Evolutionary conservation across 1,140 invertebrate species (phyloP), one percentile per base, ranked within the genome.

Genomic region (Microplitis mediator): DNA sequence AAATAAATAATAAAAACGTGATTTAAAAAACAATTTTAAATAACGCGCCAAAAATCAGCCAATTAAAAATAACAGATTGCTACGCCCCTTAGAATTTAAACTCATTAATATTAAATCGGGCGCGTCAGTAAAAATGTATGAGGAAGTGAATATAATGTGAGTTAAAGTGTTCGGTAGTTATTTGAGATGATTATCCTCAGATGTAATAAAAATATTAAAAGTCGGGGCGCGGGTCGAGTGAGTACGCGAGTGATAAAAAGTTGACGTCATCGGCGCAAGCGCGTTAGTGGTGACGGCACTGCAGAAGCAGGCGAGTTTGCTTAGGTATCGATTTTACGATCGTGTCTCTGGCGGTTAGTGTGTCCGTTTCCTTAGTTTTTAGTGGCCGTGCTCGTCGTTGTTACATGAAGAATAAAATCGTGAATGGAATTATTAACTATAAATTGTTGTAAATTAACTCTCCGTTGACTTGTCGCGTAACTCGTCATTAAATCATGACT

Each of bases 241-340:
- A 11, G 0, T 45, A 45, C 39, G 11, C 11, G 39, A 45, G 39
- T 45, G 11, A 45, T 6, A 64, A 64, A 66, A 72, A 76, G 77
- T 80, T 89, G 89, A 90, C 89, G 89, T 90, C 87, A 89, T 77
- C 78, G 74, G 82, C 87, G 85, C 88, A 86, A 85, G 88, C 89
- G 89, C 81, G 75, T 76, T 82, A 85, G 81, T 84, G 81, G 82
- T 73, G 88, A 89, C 89, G 88, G 89, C 89, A 90, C 88, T 90
- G 90, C 90, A 90, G 91, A 88, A 88, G 85, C 83, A 84, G 84
- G 82, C 83, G 81, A 85, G 84, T 84, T 87, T 80, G 83, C 84
- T 88, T 89, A 88, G 87, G 88, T 92, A 92, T 92, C 91, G 91
- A 92, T 92, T 92, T 92, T 91, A 90, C 89, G 89, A 90, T 90